Percentiles rank a stretch among this genome's conserved stretches.
Evolutionary conservation across 2,888 invertebrate genomes (phyloP).

Genomic region (Syrista parreyssii): DNA sequence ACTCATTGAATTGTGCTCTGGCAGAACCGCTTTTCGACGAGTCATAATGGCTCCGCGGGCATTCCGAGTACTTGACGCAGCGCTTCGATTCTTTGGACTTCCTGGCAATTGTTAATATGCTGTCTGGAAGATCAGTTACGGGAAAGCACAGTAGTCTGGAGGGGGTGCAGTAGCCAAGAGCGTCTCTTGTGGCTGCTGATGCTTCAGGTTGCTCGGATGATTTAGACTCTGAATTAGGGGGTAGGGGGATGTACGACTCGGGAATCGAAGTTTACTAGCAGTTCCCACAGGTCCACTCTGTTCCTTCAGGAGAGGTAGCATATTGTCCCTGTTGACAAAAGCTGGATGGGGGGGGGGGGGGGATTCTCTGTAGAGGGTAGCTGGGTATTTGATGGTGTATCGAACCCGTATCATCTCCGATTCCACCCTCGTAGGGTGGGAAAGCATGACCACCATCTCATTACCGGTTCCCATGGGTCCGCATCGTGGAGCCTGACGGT

Average conservation of each 20-base stretch:
- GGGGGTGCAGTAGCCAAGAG: neutral
- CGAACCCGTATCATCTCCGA: slow-evolving; percentile 11
- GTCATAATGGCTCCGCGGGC: slow-evolving; percentile 42
- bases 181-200: neutral
- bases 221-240: neutral
- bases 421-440: slow-evolving; percentile 45
- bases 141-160: neutral
- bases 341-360: slow-evolving; percentile 59
- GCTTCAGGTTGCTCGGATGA: neutral
- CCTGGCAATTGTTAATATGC: neutral
- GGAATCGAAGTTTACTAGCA: slow-evolving; percentile 1
- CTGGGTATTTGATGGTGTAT: slow-evolving; percentile 17
- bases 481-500: slow-evolving; percentile 38
- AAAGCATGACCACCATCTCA: slow-evolving; percentile 65
- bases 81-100: slow-evolving; percentile 12
- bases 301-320: slow-evolving; percentile 51
- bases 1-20: slow-evolving; percentile 44
- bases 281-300: slow-evolving; percentile 62
- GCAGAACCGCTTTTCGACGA: slow-evolving; percentile 46
- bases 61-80: slow-evolving; percentile 42
- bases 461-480: slow-evolving; percentile 65
- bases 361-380: slow-evolving; percentile 39
- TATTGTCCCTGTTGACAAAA: slow-evolving; percentile 65
- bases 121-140: neutral
- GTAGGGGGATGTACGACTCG: neutral